Conservation (phyloP, 1,140 invertebrate species). For the Drosophila ohnishii region DNA sequence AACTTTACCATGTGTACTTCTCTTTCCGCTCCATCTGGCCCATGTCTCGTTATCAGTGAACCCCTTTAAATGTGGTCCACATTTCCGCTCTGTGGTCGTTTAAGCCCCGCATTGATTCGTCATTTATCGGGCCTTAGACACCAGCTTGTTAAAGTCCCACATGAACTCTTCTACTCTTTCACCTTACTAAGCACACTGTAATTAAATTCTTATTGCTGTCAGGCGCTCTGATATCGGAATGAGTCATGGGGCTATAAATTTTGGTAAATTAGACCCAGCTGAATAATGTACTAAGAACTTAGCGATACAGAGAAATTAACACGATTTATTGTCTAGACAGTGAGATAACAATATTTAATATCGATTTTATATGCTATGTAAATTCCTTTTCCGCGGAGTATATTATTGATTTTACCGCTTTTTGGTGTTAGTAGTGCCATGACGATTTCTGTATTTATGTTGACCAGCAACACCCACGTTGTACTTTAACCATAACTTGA, state of each 20-base stretch:
- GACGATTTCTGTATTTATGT: neutral
- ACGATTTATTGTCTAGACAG: slow-evolving; percentile 3
- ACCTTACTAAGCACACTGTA: slow-evolving; percentile 3
- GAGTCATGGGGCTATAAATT: slow-evolving; percentile 13
- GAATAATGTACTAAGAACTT: neutral
- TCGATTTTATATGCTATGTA: slow-evolving; percentile 8
- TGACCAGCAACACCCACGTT: slow-evolving; percentile 3
- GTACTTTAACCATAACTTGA: slow-evolving; percentile 4
- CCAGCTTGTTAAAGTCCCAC: slow-evolving; percentile 6
- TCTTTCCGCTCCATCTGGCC: neutral
- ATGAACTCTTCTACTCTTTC: slow-evolving; percentile 4
- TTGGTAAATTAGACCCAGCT: slow-evolving; percentile 3
- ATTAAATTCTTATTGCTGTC: slow-evolving; percentile 30
- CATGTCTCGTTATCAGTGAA: slow-evolving; percentile 12
- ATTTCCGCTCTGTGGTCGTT: slow-evolving; percentile 13
- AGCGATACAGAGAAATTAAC: neutral
- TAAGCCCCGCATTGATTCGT: neutral
- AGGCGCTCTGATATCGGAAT: slow-evolving; percentile 9
- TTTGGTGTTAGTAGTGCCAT: neutral
- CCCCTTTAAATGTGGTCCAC: neutral
- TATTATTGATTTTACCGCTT: slow-evolving; percentile 6
- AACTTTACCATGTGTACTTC: neutral
- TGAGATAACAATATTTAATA: neutral
- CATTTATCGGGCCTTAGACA: slow-evolving; percentile 1
- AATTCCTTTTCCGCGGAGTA: neutral